A percentile compares a stretch with the other conserved stretches of the same genome.
Conservation (phyloP, 64 coral and sea anemone genomes). For the Montipora foliosa region DNA sequence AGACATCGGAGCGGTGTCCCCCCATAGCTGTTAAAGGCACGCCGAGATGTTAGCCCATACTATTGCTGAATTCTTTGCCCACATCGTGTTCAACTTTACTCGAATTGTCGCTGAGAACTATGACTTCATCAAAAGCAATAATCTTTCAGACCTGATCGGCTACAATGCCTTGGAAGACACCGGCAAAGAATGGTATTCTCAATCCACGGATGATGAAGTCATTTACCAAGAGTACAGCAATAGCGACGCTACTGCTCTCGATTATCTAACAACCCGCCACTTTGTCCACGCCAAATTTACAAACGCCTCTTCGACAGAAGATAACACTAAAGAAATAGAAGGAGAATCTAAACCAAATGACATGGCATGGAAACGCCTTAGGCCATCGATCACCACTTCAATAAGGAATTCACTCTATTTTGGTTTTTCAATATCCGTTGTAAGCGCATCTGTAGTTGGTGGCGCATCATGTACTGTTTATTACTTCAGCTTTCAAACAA, state of each 20-base stretch:
- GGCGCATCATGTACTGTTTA: not conserved
- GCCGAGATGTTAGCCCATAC: not conserved
- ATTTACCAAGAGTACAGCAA: not conserved
- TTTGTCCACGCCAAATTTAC: too few relatives aligned
- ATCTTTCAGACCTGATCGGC: not conserved
- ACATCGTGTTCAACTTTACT: constrained; percentile 7
- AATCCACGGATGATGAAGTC: not conserved
- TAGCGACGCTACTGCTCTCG: too few relatives aligned
- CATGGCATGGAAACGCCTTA: constrained; percentile 29
- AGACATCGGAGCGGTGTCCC: too few relatives aligned
- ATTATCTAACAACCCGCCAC: too few relatives aligned
- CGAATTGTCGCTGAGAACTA: constrained; percentile 21
- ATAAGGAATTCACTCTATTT: not conserved
- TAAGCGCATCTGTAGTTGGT: not conserved
- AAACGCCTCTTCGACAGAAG: not conserved
- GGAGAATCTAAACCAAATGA: too few relatives aligned
- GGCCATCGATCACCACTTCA: not conserved
- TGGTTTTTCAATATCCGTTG: constrained; percentile 2
- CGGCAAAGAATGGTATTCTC: constrained; percentile 20
- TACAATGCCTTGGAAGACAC: constrained; percentile 19
- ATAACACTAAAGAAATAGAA: not conserved
- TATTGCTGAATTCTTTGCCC: not conserved
- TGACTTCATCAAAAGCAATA: not conserved
- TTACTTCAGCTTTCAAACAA: constrained; percentile 6
- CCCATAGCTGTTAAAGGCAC: not conserved